Conservation (phyloP, 1,140 invertebrate species). For the Stegodyphus dumicola region DNA sequence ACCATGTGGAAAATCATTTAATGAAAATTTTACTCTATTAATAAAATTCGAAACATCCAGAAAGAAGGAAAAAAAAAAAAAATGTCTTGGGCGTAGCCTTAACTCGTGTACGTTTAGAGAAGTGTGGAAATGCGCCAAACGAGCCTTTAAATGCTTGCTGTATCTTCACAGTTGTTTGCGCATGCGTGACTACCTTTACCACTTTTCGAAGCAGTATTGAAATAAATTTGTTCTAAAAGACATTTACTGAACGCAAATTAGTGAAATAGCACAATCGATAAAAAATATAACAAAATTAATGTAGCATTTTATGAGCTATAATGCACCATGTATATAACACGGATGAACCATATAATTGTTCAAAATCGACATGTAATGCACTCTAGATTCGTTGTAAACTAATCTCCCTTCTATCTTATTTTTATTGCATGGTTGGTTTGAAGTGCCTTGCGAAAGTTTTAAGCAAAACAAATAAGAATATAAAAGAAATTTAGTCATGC, state of each 20-base stretch:
- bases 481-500: neutral
- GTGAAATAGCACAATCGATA: neutral
- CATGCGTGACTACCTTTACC: slow-evolving; percentile 35
- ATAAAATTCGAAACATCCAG: too few relatives aligned
- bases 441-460: neutral
- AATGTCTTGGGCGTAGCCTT: neutral
- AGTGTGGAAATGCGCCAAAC: neutral
- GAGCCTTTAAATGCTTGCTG: neutral
- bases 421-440: too few relatives aligned
- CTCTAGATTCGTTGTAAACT: neutral
- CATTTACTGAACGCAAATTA: neutral
- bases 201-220: slow-evolving; percentile 15
- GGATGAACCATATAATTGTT: neutral
- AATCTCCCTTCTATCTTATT: too few relatives aligned
- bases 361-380: neutral
- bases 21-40: too few relatives aligned
- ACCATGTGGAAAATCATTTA: too few relatives aligned
- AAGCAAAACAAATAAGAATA: neutral
- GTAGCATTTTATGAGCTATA: neutral
- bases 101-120: neutral
- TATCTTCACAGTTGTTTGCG: neutral
- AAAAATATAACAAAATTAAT: neutral
- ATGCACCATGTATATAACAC: neutral
- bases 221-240: slow-evolving; percentile 5
- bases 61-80: too few relatives aligned